Percentiles rank a stretch among this genome's conserved stretches.
Evolutionary conservation across 2,113 vertebrate species (phyloP).

Genomic region (Anser brachyrhynchus): DNA sequence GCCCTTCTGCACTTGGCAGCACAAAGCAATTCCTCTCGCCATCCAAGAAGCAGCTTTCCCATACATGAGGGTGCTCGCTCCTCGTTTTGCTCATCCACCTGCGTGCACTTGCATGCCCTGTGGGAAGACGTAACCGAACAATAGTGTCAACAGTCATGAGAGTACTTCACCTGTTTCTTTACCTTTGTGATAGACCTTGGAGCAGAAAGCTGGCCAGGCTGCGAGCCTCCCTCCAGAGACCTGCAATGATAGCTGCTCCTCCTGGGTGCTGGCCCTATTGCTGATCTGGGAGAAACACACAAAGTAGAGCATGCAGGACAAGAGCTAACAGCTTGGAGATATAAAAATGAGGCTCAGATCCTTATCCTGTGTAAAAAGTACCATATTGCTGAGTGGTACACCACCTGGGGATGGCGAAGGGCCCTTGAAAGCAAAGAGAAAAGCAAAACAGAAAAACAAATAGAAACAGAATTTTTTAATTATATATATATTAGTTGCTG

Average conservation of each 20-base stretch:
- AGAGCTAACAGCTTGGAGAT: neutral
- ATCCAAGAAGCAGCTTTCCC: neutral
- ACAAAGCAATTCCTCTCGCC: fast-evolving
- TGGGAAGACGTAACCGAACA: neutral
- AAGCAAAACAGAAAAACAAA: neutral
- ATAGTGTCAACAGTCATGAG: neutral
- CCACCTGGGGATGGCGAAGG: fast-evolving
- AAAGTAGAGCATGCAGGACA: neutral
- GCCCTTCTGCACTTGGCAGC: neutral
- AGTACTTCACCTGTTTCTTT: neutral
- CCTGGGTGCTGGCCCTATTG: neutral
- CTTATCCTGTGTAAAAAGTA: neutral
- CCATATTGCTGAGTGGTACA: fast-evolving
- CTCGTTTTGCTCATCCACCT: neutral
- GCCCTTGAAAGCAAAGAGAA: neutral
- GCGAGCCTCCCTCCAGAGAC: neutral
- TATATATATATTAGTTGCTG: neutral
- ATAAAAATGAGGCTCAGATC: neutral
- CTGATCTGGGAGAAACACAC: neutral
- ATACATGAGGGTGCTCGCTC: neutral
- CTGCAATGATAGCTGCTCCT: neutral
- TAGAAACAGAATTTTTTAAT: neutral
- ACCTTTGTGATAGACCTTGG: fast-evolving
- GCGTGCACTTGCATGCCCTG: neutral
- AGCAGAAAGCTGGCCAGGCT: fast-evolving